These are phyloP conservation scores for Orientallactaga sibirica DNA, from an alignment of 2,797 vertebrate genomes.

Conservation along the genomic window DNA sequence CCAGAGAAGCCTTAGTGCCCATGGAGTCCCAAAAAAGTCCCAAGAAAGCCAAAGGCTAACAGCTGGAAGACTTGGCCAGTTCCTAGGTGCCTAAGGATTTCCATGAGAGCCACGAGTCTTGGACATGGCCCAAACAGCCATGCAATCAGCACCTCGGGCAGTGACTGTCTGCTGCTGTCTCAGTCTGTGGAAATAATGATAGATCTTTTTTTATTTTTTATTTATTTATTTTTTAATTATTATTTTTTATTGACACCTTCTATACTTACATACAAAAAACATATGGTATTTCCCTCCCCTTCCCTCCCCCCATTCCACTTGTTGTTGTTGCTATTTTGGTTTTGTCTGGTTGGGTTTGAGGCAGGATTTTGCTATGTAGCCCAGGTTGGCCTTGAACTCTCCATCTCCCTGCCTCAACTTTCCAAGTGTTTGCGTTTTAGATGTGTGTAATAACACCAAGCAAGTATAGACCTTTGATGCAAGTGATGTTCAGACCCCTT, in stretches of 20 bases:
- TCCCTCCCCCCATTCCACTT: too few relatives aligned
- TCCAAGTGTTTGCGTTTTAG: not conserved
- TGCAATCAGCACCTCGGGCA: not conserved
- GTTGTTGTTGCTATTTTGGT: not conserved
- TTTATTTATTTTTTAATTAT: not conserved
- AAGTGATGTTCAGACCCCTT: not conserved
- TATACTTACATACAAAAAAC: too few relatives aligned
- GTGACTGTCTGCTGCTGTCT: not conserved
- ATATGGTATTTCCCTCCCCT: too few relatives aligned
- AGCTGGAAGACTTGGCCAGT: not conserved
- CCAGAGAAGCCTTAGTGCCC: not conserved
- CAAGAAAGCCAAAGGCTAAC: not conserved
- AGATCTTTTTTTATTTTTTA: not conserved
- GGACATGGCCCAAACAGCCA: not conserved
- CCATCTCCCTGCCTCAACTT: not conserved
- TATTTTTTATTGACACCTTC: too few relatives aligned
- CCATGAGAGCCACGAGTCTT: not conserved
- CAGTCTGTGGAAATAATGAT: not conserved
- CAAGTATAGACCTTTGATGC: not conserved
- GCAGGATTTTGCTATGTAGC: not conserved
- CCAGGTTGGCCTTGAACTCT: not conserved
- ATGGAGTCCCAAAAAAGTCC: not conserved
- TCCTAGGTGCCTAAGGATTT: not conserved
- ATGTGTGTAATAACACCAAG: not conserved
- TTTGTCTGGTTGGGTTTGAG: not conserved